Base-by-base conservation (phyloP, 2,797 vertebrate species). In the Rallus crepitans region DNA sequence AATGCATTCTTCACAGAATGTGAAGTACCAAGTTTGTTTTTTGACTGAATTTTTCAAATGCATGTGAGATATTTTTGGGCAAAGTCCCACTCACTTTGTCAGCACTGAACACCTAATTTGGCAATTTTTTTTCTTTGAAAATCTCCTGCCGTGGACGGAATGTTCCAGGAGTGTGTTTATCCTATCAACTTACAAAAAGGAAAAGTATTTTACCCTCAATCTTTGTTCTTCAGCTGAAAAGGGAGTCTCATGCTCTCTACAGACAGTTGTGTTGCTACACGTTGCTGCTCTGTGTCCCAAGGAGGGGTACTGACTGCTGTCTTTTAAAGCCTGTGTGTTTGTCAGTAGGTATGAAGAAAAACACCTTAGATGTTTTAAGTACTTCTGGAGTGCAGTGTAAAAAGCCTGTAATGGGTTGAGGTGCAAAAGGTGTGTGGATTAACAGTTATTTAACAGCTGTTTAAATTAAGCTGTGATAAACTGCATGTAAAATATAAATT, bases 131-230 rank as follows among this genome's bases (percentile, higher is more conserved):
- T 35, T 37, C 55, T 42, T 65, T 35, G 21, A 5, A 23, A 59
- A 48, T 57, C 59, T 86, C 11, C 24, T 91, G 60, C 50, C 7
- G 18, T 11, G 79, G 50, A 89, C 7, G 0, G 76, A 84, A 89
- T 95, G 82, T 96, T 91, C 84, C 39, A 48, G 39, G 27, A 23
- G 5, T 88, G 53, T 75, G 76, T 94, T 95, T 90, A 71, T 91
- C 50, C 77, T 88, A 42, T 78, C 69, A 78, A 4, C n/a, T 90
- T 86, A 78, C 40, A 64, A 75, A 71, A 77, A 82, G 70, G 28
- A 78, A 88, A 64, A 23, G 27, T 60, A 89, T 82, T 89, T 89
- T 56, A 39, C 37, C 42, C 61, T 70, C 47, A 63, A 2, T 60
- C 64, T 80, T 45, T 90, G 52, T 66, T 90, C 53, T 72, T 95